Percentiles rank a stretch among this genome's conserved stretches.
Evolutionary conservation across 2,888 invertebrate genomes (phyloP).

Genomic region (Eledona agricola): DNA sequence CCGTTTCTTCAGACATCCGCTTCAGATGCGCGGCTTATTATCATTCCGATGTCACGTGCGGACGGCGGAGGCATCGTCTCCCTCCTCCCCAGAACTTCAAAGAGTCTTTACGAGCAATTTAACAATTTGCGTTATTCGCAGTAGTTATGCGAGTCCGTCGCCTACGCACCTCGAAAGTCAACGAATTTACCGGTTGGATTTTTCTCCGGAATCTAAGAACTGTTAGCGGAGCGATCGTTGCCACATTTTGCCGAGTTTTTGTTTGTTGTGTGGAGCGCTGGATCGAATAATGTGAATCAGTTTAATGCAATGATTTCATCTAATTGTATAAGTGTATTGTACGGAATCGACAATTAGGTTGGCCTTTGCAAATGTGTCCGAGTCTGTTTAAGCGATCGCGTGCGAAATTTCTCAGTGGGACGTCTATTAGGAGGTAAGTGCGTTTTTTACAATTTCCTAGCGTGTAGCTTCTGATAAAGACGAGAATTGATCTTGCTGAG

Average conservation of each 20-base stretch:
- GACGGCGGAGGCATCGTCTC: constrained; percentile 26
- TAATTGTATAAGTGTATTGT: constrained; percentile 40
- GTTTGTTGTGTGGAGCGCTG: constrained; percentile 22
- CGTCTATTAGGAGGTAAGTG: constrained; percentile 13
- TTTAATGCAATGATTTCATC: constrained; percentile 39
- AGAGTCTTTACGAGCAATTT: constrained; percentile 57
- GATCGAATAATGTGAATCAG: constrained; percentile 26
- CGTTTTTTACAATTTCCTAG: constrained; percentile 10
- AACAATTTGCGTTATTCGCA: constrained; percentile 59
- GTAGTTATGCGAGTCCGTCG: constrained; percentile 36
- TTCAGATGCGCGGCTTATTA: constrained; percentile 12
- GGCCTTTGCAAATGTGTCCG: constrained; percentile 35
- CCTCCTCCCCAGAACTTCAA: constrained; percentile 40
- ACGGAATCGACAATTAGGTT: constrained; percentile 33
- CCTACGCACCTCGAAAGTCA: constrained; percentile 24
- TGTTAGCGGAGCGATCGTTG: constrained; percentile 10
- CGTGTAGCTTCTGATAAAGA: constrained; percentile 7
- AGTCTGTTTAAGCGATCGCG: constrained; percentile 38
- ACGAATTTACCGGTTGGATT: constrained; percentile 29
- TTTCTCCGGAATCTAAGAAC: constrained; percentile 24
- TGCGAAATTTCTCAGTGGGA: constrained; percentile 38
- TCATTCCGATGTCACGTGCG: constrained; percentile 35
- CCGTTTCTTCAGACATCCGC: constrained; percentile 21
- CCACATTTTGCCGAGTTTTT: constrained; percentile 9
- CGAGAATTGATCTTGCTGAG: too few relatives aligned